A percentile compares a stretch with the other conserved stretches of the same genome.
Conservation (phyloP, 2,888 invertebrate genomes). For the Stomorhina lunata region DNA sequence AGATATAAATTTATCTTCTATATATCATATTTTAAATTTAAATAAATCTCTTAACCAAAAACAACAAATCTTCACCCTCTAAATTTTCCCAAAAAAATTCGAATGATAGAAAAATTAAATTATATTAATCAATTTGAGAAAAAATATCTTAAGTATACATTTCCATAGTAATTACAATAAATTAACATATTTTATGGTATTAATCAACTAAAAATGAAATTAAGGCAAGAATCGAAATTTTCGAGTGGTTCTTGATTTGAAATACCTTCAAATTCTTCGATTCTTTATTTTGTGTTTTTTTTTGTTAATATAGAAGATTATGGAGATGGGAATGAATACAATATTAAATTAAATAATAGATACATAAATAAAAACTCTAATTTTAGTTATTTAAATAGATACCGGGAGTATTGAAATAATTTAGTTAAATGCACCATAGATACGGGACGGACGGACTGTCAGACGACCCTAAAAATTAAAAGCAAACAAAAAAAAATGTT, state of each 20-base stretch:
- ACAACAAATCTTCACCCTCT: background rate
- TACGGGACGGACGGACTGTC: constrained; percentile 10
- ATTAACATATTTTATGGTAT: constrained; percentile 55
- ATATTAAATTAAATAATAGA: background rate
- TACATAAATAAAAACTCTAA: constrained; percentile 33
- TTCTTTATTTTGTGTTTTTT: constrained; percentile 1
- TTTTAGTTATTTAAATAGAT: constrained; percentile 38
- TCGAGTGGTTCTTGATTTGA: no score
- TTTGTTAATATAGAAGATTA: constrained; percentile 15
- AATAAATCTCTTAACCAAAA: background rate
- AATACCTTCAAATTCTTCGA: background rate
- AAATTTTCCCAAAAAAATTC: background rate
- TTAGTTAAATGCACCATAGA: constrained; percentile 9
- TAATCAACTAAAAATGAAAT: constrained; percentile 36
- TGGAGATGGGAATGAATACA: constrained; percentile 3
- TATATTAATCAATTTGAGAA: constrained; percentile 21
- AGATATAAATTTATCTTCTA: background rate
- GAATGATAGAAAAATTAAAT: background rate
- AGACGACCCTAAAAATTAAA: constrained; percentile 17
- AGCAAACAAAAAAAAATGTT: constrained; percentile 5
- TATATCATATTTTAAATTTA: background rate
- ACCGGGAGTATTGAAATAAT: constrained; percentile 41
- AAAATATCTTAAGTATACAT: background rate
- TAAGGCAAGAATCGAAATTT: constrained; percentile 15
- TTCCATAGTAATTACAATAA: constrained; percentile 48